Conservation (phyloP, 2,888 invertebrate species). For the Nudaria mundana region DNA sequence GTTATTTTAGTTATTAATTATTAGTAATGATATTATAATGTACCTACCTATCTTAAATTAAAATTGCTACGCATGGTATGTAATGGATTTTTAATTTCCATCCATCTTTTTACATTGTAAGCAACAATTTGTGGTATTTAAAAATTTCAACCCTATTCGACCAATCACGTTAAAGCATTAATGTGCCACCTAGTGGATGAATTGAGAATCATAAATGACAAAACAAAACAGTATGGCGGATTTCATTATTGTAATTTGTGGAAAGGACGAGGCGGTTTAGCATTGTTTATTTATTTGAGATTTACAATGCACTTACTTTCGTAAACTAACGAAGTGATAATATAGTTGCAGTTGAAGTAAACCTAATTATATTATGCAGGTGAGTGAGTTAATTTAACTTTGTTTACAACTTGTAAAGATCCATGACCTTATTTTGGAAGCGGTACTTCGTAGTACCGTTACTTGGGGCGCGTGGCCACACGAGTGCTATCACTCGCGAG, state of each 20-base stretch:
- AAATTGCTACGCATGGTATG: constrained; percentile 35
- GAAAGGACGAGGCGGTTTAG: constrained; percentile 50
- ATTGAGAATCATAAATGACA: too few species aligned
- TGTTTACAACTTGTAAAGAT: constrained; percentile 61
- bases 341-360: constrained; percentile 16
- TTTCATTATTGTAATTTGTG: constrained; percentile 59
- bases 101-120: too few species aligned
- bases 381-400: constrained; percentile 42
- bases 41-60: constrained; percentile 39
- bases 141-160: constrained; percentile 23
- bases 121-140: constrained; percentile 9
- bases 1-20: constrained; percentile 37
- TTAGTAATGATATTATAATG: constrained; percentile 43
- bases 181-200: constrained; percentile 62
- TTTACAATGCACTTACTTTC: constrained; percentile 27
- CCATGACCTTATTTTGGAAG: constrained; percentile 77
- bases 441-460: constrained; percentile 75
- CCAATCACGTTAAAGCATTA: constrained; percentile 46
- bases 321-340: constrained; percentile 14
- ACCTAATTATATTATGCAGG: constrained; percentile 32
- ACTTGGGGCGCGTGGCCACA: constrained; percentile 69
- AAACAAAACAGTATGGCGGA: constrained; percentile 65
- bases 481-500: constrained; percentile 52
- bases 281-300: constrained; percentile 37
- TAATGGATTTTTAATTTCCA: constrained; percentile 28